phyloP scores from a whole-genome alignment of 1,140 invertebrate genomes.

The Dolichoris vasculosae region DNA sequence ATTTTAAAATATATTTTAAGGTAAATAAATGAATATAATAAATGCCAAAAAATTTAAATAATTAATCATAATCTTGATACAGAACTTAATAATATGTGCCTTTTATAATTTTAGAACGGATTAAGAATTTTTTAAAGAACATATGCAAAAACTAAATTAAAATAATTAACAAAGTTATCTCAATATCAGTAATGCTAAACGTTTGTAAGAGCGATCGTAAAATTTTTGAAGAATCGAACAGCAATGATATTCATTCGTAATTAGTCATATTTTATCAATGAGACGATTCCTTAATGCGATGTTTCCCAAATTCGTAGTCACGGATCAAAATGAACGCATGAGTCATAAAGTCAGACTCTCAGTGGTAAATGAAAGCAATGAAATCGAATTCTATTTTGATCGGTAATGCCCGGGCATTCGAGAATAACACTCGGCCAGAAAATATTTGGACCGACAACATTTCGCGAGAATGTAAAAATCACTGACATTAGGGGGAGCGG shows the following conservation, averaged over 20 bases:
- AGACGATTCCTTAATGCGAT: background rate
- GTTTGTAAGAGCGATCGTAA: too few species aligned
- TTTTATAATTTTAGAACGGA: too few species aligned
- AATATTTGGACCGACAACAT: background rate
- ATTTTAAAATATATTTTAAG: background rate
- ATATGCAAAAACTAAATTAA: too few species aligned
- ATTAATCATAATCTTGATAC: too few species aligned
- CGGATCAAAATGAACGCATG: background rate
- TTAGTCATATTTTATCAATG: background rate
- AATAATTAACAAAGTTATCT: too few species aligned
- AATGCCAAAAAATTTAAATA: too few species aligned
- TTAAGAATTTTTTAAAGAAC: too few species aligned
- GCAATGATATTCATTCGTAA: background rate
- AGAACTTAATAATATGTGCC: too few species aligned
- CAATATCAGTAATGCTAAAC: too few species aligned
- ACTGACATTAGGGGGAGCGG: background rate
- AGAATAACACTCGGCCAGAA: background rate
- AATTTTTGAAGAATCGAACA: too few species aligned
- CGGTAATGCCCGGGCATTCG: background rate
- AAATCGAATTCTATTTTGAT: conserved; percentile 9
- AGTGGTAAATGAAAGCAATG: background rate
- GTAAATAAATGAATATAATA: too few species aligned
- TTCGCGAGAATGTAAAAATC: background rate
- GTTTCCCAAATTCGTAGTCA: background rate
- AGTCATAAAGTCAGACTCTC: background rate